Percentiles rank a stretch among this genome's conserved stretches.
Evolutionary conservation across 2,888 invertebrate species (phyloP).

Genomic region (Tenodera sinensis): DNA sequence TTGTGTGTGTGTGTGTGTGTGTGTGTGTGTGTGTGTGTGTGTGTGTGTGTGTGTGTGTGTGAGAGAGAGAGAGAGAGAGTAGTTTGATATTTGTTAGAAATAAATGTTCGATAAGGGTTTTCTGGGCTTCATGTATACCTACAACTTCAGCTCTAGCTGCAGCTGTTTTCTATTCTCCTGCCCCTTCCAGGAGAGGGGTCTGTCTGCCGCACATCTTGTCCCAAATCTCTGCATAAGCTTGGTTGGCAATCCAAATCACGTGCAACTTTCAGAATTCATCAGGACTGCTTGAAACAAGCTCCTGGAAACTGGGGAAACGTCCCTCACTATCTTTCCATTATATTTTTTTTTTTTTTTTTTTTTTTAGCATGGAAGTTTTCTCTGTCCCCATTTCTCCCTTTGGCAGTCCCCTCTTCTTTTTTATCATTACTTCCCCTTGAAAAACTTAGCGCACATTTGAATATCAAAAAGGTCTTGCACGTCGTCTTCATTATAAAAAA

Average conservation of each 20-base stretch:
- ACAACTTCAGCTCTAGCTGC: background rate
- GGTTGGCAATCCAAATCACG: background rate
- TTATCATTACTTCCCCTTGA: background rate
- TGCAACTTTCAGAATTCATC: slow-evolving; percentile 17
- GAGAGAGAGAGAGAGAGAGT: too few species aligned
- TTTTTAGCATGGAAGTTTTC: background rate
- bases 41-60: too few species aligned
- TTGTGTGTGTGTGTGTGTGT: too few species aligned
- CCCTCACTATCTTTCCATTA: background rate
- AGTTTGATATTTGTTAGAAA: too few species aligned
- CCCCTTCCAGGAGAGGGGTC: background rate
- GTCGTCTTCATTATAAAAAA: slow-evolving; percentile 21
- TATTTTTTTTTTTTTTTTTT: slow-evolving; percentile 11
- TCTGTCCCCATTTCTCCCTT: background rate
- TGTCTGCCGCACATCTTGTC: background rate
- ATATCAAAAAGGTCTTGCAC: slow-evolving; percentile 25
- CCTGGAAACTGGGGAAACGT: background rate
- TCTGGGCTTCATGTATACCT: too few species aligned
- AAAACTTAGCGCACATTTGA: slow-evolving; percentile 18
- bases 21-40: too few species aligned
- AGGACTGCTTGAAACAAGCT: background rate
- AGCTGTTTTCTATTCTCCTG: background rate
- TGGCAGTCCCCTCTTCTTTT: background rate
- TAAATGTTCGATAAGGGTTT: too few species aligned
- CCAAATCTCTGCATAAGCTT: background rate